Evolutionary conservation across 2,797 vertebrate genomes (phyloP), one percentile per base, ranked within the genome.

Genomic region (Saxicola maurus): DNA sequence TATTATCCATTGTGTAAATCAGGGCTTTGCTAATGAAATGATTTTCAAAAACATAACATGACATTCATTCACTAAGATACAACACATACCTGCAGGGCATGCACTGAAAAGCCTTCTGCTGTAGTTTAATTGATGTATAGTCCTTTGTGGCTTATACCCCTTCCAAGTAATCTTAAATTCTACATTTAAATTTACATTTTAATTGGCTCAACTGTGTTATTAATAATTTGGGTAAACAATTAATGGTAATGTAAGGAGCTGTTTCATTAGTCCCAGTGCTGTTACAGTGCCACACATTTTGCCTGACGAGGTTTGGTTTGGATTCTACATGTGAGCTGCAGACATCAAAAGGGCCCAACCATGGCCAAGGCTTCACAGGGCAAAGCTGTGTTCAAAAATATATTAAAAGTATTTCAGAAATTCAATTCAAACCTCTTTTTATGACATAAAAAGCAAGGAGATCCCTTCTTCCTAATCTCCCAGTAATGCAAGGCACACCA

Each of bases 21-120:
- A 38, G 2, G 48, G 80, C 84, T 92, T 86, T 88, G 66, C 55
- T 90, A 90, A 84, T 20, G 31, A 91, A 88, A 76, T 69, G 35
- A 68, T 90, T 83, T 78, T 31, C 89, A 69, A 48, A 91, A 92
- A 91, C 5, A 2, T 37, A 94, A 92, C 83, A 80, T 46, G 86
- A 84, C 56, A 81, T 77, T 65, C 72, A 46, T 45, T 72, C 86
- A 15, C 30, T 15, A 17, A 74, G 81, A 76, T 64, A 40, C 3
- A 73, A 86, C 60, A 53, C 33, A 20, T n/a, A 93, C 75, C 93
- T 95, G 87, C 76, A 71, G 86, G 90, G 77, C 85, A 91, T 46
- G 24, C 46, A 17, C 9, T 67, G 82, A 90, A 89, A 65, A 88
- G 87, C 57, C 42, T 91, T 87, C 83, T 78, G 57, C 67, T 71